Conservation (phyloP, 2,113 vertebrate species). For the Varanus komodoensis region DNA sequence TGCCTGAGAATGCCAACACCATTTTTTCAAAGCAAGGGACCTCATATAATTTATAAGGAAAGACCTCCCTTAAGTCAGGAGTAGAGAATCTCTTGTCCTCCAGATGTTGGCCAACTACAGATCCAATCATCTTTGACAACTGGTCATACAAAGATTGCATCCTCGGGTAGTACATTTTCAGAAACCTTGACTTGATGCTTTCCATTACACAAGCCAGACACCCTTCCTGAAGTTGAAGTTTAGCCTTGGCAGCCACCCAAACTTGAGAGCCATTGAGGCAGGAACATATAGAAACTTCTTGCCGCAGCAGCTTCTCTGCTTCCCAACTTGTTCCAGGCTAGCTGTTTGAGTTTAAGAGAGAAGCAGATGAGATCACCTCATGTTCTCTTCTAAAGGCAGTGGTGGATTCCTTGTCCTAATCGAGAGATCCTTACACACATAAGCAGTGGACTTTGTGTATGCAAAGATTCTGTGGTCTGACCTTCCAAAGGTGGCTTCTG, state of each 20-base stretch:
- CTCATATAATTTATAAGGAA: neutral
- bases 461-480: too few species aligned
- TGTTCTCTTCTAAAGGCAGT: neutral
- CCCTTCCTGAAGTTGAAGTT: neutral
- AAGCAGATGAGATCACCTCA: neutral
- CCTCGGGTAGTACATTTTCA: neutral
- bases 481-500: neutral
- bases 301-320: neutral
- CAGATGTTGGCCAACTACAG: too few species aligned
- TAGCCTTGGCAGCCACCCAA: neutral
- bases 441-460: too few species aligned
- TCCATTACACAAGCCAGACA: neutral
- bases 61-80: neutral
- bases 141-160: too few species aligned
- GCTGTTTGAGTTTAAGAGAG: neutral
- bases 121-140: too few species aligned
- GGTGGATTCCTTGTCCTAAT: neutral
- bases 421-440: too few species aligned
- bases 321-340: neutral
- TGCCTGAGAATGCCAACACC: neutral
- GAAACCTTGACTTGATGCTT: neutral
- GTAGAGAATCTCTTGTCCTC: too few species aligned
- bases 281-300: neutral
- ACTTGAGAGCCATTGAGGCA: neutral
- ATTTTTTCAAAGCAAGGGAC: neutral